phyloP scores from a whole-genome alignment of 2,797 vertebrate species.

The Myoxocephalus aenaeus region DNA sequence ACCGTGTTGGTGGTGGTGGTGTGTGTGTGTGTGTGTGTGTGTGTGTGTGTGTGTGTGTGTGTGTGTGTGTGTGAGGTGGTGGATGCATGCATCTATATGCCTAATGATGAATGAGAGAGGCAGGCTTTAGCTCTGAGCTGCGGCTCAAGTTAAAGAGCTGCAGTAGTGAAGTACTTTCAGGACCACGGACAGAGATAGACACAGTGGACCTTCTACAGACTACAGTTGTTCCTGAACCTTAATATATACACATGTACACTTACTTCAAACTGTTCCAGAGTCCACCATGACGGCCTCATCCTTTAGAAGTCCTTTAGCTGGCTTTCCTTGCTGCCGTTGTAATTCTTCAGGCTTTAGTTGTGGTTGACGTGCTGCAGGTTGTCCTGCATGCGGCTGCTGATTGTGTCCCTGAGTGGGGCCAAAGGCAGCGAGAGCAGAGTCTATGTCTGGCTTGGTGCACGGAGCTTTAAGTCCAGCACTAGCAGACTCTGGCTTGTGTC shows the following conservation, averaged over 20 bases:
- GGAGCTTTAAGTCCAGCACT: neutral
- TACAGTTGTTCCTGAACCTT: neutral
- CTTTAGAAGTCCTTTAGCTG: neutral
- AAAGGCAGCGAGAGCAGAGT: neutral
- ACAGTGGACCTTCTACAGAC: neutral
- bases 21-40: constrained; percentile 3
- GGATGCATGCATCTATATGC: constrained; percentile 34
- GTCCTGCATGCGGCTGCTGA: neutral
- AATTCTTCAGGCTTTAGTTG: neutral
- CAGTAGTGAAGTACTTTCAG: constrained; percentile 48
- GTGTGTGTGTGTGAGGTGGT: constrained; percentile 9
- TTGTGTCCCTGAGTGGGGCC: neutral
- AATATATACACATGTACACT: neutral
- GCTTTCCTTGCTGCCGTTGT: neutral
- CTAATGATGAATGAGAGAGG: constrained; percentile 59
- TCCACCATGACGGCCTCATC: neutral
- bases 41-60: constrained; percentile 4
- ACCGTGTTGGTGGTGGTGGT: constrained; percentile 7
- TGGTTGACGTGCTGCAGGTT: neutral
- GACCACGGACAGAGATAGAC: constrained; percentile 22
- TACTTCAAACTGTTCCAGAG: neutral
- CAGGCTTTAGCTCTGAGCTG: constrained; percentile 51
- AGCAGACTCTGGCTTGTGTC: neutral
- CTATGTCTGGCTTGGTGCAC: neutral
- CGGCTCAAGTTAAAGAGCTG: constrained; percentile 47